Percentiles rank a stretch among this genome's conserved stretches.
Evolutionary conservation across 2,113 vertebrate species (phyloP).

Genomic region (Patagioenas fasciata): DNA sequence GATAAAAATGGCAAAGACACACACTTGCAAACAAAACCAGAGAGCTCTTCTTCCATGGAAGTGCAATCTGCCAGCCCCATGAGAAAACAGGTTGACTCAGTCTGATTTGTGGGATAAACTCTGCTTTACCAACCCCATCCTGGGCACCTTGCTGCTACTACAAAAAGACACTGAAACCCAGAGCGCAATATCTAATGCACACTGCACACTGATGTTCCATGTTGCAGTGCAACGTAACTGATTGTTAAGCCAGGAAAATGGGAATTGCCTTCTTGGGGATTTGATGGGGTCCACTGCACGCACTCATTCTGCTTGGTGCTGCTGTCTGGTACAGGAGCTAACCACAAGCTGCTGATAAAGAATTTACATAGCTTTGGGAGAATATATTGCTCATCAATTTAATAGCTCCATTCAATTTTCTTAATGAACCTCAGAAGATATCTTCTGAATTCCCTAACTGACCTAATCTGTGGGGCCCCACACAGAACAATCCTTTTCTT

Average conservation of each 20-base stretch:
- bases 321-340: not conserved
- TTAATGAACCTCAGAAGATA: constrained; percentile 12
- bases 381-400: not conserved
- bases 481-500: not conserved
- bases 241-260: not conserved
- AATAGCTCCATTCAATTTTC: not conserved
- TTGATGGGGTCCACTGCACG: not conserved
- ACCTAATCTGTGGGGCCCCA: not conserved
- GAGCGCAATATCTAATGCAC: rapidly evolving
- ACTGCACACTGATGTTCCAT: not conserved
- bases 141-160: not conserved
- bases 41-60: not conserved
- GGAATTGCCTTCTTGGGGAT: not conserved
- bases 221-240: rapidly evolving
- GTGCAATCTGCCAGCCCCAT: not conserved
- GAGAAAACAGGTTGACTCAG: not conserved
- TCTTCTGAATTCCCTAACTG: not conserved
- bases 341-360: not conserved
- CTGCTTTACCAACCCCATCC: not conserved
- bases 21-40: not conserved
- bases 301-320: not conserved
- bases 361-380: not conserved
- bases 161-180: not conserved
- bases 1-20: not conserved
- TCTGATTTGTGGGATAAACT: not conserved